Conservation (phyloP, 2,888 invertebrate species). For the Aspidiotus destructor region DNA sequence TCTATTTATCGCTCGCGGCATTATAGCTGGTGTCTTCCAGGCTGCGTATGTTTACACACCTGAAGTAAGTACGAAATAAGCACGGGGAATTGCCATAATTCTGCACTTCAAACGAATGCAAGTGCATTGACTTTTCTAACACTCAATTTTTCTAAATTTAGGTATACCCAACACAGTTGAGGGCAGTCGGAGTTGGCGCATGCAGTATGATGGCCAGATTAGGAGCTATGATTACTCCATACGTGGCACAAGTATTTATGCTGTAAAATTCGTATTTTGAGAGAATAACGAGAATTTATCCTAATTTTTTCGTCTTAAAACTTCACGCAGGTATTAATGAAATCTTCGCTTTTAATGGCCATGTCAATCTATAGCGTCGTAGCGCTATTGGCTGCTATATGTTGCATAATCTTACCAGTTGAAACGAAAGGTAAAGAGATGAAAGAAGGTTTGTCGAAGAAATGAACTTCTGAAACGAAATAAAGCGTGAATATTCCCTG, state of each 20-base stretch:
- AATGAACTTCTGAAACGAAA: constrained; percentile 3
- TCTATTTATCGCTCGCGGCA: constrained; percentile 77
- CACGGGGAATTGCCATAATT: too few species aligned
- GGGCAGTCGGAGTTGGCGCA: constrained; percentile 84
- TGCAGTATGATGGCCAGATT: constrained; percentile 83
- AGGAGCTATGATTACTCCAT: constrained; percentile 89
- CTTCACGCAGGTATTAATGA: constrained; percentile 55
- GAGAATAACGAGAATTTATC: neutral
- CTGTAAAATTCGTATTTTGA: neutral
- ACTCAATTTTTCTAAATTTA: constrained; percentile 36
- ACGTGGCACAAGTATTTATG: constrained; percentile 70
- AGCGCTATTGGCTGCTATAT: constrained; percentile 63
- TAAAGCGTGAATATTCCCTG: too few species aligned
- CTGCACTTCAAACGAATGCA: too few species aligned
- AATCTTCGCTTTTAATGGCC: constrained; percentile 61
- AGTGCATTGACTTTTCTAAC: neutral
- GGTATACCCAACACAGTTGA: constrained; percentile 78
- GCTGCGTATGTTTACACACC: constrained; percentile 93
- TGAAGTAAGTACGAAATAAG: constrained; percentile 50
- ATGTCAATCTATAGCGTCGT: constrained; percentile 68
- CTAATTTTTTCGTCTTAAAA: too few species aligned
- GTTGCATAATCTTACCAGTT: constrained; percentile 70
- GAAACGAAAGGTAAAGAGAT: constrained; percentile 70
- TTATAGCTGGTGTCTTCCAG: constrained; percentile 89
- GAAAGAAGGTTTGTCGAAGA: constrained; percentile 43